Evolutionary conservation across 1,140 invertebrate species (phyloP), one percentile per base, ranked within the genome.

Genomic region (Diprion similis): DNA sequence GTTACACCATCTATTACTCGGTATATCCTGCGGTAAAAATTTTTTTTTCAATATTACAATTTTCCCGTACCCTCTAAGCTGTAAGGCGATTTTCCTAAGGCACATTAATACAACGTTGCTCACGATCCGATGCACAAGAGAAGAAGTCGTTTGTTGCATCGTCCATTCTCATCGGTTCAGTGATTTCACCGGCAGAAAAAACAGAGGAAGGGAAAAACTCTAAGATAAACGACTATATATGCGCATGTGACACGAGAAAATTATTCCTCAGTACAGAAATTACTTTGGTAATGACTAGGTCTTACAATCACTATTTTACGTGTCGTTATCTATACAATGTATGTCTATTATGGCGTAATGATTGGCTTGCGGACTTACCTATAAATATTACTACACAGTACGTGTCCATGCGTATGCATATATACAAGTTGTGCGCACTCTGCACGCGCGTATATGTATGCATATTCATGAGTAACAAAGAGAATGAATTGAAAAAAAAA

Each of bases 241-340:
- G 51, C n/a, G 51, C 15, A 59, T 46, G 64, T 15, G n/a, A 47
- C 37, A 18, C 46, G 37, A 73, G 46, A 46, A 46, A 51, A 67
- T 68, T 70, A 19, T 64, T 64, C 13, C 65, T 46, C 69, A 3
- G 17, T 13, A 46, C 46, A 46, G 46, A 81, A 82, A 78, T 86
- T 84, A 87, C 85, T 87, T 87, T 88, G 87, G 87, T 87, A 87
- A 87, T 87, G 87, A 88, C 87, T 88, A 88, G 87, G 83, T 85
- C 82, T 84, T 84, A 83, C 82, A 76, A 80, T 82, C 78, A 71
- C 77, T 81, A 81, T 69, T 46, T 46, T 76, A 73, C 66, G 71
- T 73, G 68, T 72, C 68, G 51, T 75, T 59, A 59, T 17, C 51
- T 59, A 9, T 59, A 15, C 64, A 74, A 37, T 67, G 66, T 78